Percentiles rank a stretch among this genome's conserved stretches.
Conservation (phyloP, 2,888 invertebrate species). For the Biston betularia region DNA sequence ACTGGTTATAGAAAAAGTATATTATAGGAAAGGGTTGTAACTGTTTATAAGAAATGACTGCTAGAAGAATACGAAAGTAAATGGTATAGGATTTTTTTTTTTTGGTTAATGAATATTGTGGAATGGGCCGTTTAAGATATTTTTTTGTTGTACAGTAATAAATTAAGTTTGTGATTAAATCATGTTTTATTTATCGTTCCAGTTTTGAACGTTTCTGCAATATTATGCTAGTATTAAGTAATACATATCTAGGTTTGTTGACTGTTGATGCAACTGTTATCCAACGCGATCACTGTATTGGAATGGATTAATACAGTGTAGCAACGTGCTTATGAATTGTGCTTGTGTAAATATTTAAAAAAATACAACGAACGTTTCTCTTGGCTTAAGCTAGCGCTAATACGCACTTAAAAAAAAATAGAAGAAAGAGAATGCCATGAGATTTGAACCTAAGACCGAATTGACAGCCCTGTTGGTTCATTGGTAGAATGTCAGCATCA, state of each 20-base stretch:
- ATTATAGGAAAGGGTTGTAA: too few relatives aligned
- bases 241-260: neutral
- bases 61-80: neutral
- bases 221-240: neutral
- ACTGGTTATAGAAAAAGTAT: too few relatives aligned
- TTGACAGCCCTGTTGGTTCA: too few relatives aligned
- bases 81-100: neutral
- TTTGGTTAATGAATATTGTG: neutral
- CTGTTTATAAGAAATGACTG: too few relatives aligned
- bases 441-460: too few relatives aligned
- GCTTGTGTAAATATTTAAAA: too few relatives aligned
- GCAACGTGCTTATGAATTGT: too few relatives aligned
- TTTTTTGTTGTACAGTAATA: slow-evolving; percentile 28
- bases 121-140: slow-evolving; percentile 10
- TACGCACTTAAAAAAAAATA: too few relatives aligned
- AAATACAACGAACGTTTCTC: too few relatives aligned
- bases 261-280: neutral
- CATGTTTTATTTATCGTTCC: neutral
- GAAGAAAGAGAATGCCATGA: too few relatives aligned
- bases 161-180: slow-evolving; percentile 4
- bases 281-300: neutral
- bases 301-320: neutral
- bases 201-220: neutral
- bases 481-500: too few relatives aligned
- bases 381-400: too few relatives aligned